Base-by-base conservation (phyloP, 2,113 vertebrate species). In the Lepidothrix coronata region DNA sequence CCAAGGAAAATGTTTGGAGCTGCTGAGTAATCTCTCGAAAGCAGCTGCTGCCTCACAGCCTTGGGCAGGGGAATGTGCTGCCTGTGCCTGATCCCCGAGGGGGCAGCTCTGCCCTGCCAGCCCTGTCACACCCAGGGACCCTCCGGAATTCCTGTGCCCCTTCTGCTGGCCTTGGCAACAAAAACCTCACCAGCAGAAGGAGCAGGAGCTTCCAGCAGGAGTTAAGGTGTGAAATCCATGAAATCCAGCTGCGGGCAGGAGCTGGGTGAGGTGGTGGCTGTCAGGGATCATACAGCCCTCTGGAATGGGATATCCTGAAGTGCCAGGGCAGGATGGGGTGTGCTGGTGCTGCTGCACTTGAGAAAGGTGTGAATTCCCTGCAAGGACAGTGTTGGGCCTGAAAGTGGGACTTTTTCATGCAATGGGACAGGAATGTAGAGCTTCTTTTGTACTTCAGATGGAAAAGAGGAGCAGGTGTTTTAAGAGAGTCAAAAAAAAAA, bases 21-120 rank as follows among this genome's bases (percentile, higher is more conserved):
- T 95, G 91, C 92, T 85, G 92, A 93, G 92, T 35, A 79, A 88
- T 88, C 82, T 94, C 95, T 97, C 1, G 78, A 89, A 93, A 90
- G 95, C 88, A 95, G 94, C 94, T 62, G 88, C 94, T 80, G 94
- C 94, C 66, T 89, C 27, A 0, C 37, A 28, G 72, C 75, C 62
- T 58, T 8, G 37, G 51, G 46, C 67, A 92, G 22, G 84, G n/a
- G 55, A 73, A 12, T 22, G 89, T 79, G 48, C 78, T 90, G 74
- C 74, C 63, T 39, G 82, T 77, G 83, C 71, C 74, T 28, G 82
- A 35, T 52, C 5, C 0, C 1, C 16, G 85, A 6, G 1, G 39
- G 63, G 25, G 41, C 24, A 87, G 75, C 80, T 33, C 77, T 49
- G 82, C 55, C 9, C n/a, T 22, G 83, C 8, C 20, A 1, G 58